phyloP scores from a whole-genome alignment of 2,797 vertebrate species.

The Amblyopsis hoosieri region DNA sequence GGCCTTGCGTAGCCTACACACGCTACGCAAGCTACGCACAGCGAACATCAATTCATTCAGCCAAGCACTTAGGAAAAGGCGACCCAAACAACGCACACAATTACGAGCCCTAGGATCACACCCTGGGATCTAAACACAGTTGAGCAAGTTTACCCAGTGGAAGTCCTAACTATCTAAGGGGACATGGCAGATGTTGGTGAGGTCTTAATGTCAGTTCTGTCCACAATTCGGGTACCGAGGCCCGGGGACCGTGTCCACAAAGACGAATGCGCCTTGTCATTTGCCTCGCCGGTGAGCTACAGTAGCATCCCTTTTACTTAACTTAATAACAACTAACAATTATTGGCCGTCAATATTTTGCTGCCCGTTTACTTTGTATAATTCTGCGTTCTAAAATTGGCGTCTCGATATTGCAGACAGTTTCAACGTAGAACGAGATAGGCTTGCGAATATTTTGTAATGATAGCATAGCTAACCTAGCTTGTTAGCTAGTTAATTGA shows the following conservation, averaged over 20 bases:
- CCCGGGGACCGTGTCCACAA: slow-evolving; percentile 98
- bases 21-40: slow-evolving; percentile 24
- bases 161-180: slow-evolving; percentile 44
- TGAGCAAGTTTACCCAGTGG: slow-evolving; percentile 51
- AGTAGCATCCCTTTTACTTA: slow-evolving; percentile 15
- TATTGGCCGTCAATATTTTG: neutral
- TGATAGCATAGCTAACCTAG: slow-evolving; percentile 53
- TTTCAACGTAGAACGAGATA: slow-evolving; percentile 54
- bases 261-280: slow-evolving; percentile 98
- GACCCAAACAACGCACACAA: slow-evolving; percentile 37
- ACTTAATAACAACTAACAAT: slow-evolving; percentile 3
- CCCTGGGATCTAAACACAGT: slow-evolving; percentile 55
- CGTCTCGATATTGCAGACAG: slow-evolving; percentile 14
- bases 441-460: slow-evolving; percentile 51
- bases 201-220: slow-evolving; percentile 92
- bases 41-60: slow-evolving; percentile 70
- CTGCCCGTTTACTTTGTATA: neutral
- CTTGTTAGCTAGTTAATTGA: slow-evolving; percentile 42
- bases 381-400: slow-evolving; percentile 6
- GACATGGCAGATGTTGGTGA: slow-evolving; percentile 91
- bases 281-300: slow-evolving; percentile 91
- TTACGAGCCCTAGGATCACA: slow-evolving; percentile 53
- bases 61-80: slow-evolving; percentile 31
- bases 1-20: slow-evolving; percentile 60
- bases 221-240: slow-evolving; percentile 93